A percentile compares a stretch with the other conserved stretches of the same genome.
phyloP scores from a whole-genome alignment of 2,113 vertebrate genomes.

The Lepidothrix coronata region DNA sequence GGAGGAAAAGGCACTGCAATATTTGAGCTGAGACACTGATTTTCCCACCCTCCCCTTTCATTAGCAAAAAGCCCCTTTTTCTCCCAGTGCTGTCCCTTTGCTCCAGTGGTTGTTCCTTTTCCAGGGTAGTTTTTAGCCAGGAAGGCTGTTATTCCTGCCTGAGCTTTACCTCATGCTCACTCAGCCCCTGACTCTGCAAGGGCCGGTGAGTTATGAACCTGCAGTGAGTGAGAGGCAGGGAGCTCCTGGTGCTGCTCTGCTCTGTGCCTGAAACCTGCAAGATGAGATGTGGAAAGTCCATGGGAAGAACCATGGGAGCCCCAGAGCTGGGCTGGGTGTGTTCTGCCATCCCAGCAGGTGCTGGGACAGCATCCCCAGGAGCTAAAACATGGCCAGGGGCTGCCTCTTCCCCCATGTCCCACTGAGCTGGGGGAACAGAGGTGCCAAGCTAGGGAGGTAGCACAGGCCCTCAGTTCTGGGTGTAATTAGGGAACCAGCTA shows the following conservation, averaged over 20 bases:
- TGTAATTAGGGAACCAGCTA: background rate
- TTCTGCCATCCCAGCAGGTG: background rate
- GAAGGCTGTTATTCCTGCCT: background rate
- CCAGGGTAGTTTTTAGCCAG: background rate
- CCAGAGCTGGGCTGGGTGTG: background rate
- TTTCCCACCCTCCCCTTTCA: background rate
- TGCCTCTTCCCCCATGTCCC: background rate
- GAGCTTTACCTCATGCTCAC: background rate
- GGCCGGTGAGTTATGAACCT: background rate
- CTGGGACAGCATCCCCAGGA: background rate
- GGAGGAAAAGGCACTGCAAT: accelerated
- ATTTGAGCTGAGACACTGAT: background rate
- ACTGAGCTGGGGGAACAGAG: accelerated
- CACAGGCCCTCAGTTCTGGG: background rate
- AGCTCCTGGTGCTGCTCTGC: background rate
- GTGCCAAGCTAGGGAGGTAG: background rate
- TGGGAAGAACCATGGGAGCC: background rate
- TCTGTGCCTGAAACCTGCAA: accelerated
- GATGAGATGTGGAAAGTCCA: background rate
- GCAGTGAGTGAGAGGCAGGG: accelerated
- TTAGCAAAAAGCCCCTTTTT: background rate
- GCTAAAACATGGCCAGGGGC: background rate
- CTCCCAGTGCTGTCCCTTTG: background rate
- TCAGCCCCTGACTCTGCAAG: background rate
- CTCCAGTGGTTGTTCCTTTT: background rate